A percentile compares a stretch with the other conserved stretches of the same genome.
These are phyloP conservation scores for Sarcophaga carnaria DNA, from an alignment of 2,888 invertebrate genomes.

Conservation along the genomic window DNA sequence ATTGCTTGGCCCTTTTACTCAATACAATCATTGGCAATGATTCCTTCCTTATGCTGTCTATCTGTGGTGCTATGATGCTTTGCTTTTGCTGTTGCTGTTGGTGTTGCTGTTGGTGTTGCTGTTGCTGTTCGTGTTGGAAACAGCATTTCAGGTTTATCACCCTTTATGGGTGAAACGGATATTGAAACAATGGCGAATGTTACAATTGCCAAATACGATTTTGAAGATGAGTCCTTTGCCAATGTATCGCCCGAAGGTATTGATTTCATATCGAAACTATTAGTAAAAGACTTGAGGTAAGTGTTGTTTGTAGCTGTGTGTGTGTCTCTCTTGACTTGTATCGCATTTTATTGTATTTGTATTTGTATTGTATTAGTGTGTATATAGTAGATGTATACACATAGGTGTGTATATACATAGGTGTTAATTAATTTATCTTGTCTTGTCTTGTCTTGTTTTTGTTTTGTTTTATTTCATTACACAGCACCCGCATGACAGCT, in stretches of 20 bases:
- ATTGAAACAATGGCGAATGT: conserved; percentile 99
- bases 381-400: neutral
- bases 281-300: conserved; percentile 96
- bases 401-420: neutral
- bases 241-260: conserved; percentile 97
- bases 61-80: too few relatives aligned
- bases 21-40: neutral
- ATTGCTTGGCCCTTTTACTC: neutral
- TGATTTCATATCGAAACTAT: conserved; percentile 95
- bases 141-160: conserved; percentile 96
- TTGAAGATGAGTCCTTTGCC: conserved; percentile 97
- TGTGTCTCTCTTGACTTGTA: neutral
- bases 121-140: neutral
- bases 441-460: conserved; percentile 19
- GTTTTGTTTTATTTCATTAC: conserved; percentile 70
- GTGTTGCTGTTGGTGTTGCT: neutral
- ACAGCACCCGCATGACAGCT: conserved; percentile 91
- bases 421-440: conserved; percentile 29
- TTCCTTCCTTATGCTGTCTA: conserved; percentile 28
- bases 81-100: neutral
- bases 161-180: conserved; percentile 99
- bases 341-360: neutral
- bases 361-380: neutral
- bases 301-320: conserved; percentile 75
- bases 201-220: conserved; percentile 97